phyloP scores from a whole-genome alignment of 2,888 invertebrate genomes.

The Athalia cordata region DNA sequence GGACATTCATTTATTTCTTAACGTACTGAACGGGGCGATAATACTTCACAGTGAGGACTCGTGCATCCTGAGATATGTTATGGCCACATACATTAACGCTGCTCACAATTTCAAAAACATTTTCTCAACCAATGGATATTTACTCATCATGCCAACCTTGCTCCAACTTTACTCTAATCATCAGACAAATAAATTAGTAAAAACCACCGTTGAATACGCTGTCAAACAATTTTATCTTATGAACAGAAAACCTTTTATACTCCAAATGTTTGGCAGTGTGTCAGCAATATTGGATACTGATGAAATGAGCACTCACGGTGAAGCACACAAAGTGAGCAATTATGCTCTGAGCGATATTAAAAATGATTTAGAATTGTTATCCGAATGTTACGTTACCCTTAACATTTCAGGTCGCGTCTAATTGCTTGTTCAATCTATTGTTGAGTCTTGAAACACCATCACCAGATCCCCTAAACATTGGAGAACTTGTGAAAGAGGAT shows the following conservation, averaged over 20 bases:
- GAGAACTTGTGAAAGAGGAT: slow-evolving; percentile 92
- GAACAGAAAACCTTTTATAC: slow-evolving; percentile 97
- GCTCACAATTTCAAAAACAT: slow-evolving; percentile 99
- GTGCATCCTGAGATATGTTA: slow-evolving; percentile 94
- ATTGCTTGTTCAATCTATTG: slow-evolving; percentile 92
- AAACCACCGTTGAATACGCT: slow-evolving; percentile 97
- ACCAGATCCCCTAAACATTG: slow-evolving; percentile 94
- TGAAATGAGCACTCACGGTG: slow-evolving; percentile 89
- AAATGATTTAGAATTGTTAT: background rate
- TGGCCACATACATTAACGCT: slow-evolving; percentile 98
- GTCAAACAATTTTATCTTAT: slow-evolving; percentile 99
- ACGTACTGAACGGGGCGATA: slow-evolving; percentile 97
- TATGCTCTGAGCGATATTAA: background rate
- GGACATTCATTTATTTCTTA: slow-evolving; percentile 97
- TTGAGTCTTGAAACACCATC: slow-evolving; percentile 95
- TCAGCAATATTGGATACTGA: slow-evolving; percentile 96
- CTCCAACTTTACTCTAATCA: slow-evolving; percentile 97
- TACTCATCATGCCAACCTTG: slow-evolving; percentile 98
- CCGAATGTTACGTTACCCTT: slow-evolving; percentile 26
- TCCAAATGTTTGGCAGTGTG: slow-evolving; percentile 99
- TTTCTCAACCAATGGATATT: slow-evolving; percentile 97
- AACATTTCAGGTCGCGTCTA: slow-evolving; percentile 84
- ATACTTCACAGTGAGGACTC: slow-evolving; percentile 98
- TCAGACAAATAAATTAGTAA: slow-evolving; percentile 96
- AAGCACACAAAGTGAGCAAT: slow-evolving; percentile 88